Evolutionary conservation across 2,888 invertebrate species (phyloP).

Genomic region (Tryphoninae sp.): DNA sequence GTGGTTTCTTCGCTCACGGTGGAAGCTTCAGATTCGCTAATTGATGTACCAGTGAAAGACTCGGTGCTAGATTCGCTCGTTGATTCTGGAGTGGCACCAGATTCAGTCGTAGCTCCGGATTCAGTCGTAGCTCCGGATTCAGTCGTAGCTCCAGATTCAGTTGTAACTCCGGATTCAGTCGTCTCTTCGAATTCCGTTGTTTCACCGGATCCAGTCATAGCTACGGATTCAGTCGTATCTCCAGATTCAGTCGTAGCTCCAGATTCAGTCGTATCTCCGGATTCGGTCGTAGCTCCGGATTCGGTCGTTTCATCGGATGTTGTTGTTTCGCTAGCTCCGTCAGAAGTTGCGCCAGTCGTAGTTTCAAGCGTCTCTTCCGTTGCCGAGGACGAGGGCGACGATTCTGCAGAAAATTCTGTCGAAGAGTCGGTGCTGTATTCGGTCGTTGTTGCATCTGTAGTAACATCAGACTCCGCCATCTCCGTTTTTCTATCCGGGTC

Average conservation of each 20-base stretch:
- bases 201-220: constrained; percentile 61
- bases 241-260: constrained; percentile 34
- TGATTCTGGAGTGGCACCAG: constrained; percentile 60
- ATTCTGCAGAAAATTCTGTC: constrained; percentile 55
- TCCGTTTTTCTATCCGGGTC: constrained; percentile 38
- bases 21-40: constrained; percentile 65
- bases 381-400: constrained; percentile 70
- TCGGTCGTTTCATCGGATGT: constrained; percentile 39
- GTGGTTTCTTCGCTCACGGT: constrained; percentile 73
- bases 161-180: constrained; percentile 60
- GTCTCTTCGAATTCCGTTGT: constrained; percentile 66
- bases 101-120: constrained; percentile 61
- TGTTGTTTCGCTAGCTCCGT: constrained; percentile 18
- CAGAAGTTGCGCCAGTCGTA: constrained; percentile 18
- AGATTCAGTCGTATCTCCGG: constrained; percentile 58
- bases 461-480: constrained; percentile 18
- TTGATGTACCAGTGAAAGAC: constrained; percentile 58
- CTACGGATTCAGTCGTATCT: constrained; percentile 71
- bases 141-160: constrained; percentile 66
- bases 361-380: constrained; percentile 53
- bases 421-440: constrained; percentile 50
- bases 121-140: constrained; percentile 57
- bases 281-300: constrained; percentile 51
- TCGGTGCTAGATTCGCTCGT: constrained; percentile 68
- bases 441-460: constrained; percentile 43